Conservation (phyloP, 35 echinoderm and acorn worm species). For the Amphiura filiformis region DNA sequence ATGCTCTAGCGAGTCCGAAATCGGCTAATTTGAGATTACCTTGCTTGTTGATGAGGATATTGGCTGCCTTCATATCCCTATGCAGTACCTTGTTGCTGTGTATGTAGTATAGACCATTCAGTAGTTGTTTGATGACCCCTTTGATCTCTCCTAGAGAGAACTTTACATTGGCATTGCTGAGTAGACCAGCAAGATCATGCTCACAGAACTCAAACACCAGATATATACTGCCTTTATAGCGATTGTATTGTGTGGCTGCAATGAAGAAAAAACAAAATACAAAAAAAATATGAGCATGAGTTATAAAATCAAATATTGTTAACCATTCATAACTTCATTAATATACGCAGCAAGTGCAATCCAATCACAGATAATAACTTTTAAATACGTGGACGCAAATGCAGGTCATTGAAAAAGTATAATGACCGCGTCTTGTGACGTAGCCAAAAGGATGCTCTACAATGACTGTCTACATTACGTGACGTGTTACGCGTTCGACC, state of each 20-base stretch:
- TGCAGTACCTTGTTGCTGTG: slow-evolving; percentile 87
- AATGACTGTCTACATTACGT: too few relatives aligned
- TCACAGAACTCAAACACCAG: slow-evolving; percentile 99
- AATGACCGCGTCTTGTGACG: too few relatives aligned
- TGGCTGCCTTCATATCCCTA: slow-evolving; percentile 97
- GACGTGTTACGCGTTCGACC: too few relatives aligned
- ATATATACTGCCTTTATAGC: slow-evolving; percentile 82
- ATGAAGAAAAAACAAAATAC: slow-evolving; percentile 40
- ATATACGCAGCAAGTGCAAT: too few relatives aligned
- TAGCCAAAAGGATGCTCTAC: too few relatives aligned
- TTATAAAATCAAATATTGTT: too few relatives aligned
- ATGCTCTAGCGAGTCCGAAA: slow-evolving; percentile 91
- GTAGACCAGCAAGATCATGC: slow-evolving; percentile 93
- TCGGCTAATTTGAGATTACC: slow-evolving; percentile 80
- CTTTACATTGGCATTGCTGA: slow-evolving; percentile 86
- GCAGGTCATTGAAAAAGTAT: too few relatives aligned
- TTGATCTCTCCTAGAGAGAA: slow-evolving; percentile 96
- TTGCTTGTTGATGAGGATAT: slow-evolving; percentile 91
- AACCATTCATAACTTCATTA: too few relatives aligned
- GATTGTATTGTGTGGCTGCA: slow-evolving; percentile 78
- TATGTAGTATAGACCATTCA: slow-evolving; percentile 88
- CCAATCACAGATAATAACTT: too few relatives aligned
- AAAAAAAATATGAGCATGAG: too few relatives aligned
- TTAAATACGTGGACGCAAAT: too few relatives aligned
- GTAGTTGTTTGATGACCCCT: slow-evolving; percentile 74